A percentile compares a stretch with the other conserved stretches of the same genome.
Conservation (phyloP, 2,797 vertebrate genomes). For the Amblyopsis hoosieri region DNA sequence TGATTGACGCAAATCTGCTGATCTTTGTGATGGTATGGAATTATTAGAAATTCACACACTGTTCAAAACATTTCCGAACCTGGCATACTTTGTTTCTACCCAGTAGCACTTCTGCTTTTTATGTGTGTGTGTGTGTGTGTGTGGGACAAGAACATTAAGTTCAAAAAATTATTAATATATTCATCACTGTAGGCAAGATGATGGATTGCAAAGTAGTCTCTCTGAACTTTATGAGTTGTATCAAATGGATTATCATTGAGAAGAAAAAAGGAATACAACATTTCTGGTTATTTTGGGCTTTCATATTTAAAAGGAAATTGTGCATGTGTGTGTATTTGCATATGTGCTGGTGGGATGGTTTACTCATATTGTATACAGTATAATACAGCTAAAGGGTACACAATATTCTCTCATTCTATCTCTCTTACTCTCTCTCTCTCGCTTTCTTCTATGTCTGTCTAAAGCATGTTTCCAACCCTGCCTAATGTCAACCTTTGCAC, state of each 20-base stretch:
- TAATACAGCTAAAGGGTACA: neutral
- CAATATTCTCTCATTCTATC: neutral
- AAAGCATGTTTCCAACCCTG: constrained; percentile 12
- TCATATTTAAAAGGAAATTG: neutral
- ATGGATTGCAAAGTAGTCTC: neutral
- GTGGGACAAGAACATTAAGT: no score
- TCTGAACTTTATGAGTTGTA: neutral
- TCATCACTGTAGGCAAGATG: no score
- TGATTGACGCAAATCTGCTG: no score
- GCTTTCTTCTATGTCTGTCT: neutral
- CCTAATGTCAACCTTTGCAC: constrained; percentile 38
- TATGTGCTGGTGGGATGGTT: neutral
- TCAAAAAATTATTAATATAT: no score
- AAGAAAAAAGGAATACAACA: neutral
- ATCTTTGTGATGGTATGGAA: no score
- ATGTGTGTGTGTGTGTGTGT: neutral
- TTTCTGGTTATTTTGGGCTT: neutral
- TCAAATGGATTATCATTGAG: neutral
- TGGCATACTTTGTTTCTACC: constrained; percentile 36
- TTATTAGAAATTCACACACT: neutral
- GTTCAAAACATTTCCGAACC: constrained; percentile 20
- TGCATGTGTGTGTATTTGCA: neutral
- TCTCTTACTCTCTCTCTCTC: neutral
- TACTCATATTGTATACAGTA: no score
- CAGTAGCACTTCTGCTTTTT: constrained; percentile 12